Conservation (phyloP, 2,113 vertebrate genomes). For the Coptodon rendalli region DNA sequence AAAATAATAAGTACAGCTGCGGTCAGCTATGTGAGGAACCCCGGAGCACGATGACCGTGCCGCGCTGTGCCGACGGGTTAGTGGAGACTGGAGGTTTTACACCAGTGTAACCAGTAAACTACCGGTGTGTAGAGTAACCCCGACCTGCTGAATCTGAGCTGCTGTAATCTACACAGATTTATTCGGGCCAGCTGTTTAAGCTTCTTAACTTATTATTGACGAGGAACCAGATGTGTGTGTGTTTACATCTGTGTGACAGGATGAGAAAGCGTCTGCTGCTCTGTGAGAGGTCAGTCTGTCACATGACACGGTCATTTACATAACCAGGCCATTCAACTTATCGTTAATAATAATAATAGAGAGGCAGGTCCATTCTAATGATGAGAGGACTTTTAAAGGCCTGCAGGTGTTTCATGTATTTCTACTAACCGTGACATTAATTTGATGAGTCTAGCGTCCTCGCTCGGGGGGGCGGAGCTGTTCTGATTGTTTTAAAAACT, state of each 20-base stretch:
- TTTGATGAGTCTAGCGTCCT: neutral
- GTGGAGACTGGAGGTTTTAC: neutral
- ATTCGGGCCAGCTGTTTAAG: neutral
- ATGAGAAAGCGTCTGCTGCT: neutral
- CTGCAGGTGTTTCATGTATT: neutral
- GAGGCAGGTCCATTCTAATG: neutral
- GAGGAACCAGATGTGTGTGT: rapidly evolving
- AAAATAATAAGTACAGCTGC: neutral
- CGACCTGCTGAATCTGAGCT: neutral
- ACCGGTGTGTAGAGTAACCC: neutral
- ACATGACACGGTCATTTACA: neutral
- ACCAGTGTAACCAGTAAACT: neutral
- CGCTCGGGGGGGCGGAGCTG: neutral
- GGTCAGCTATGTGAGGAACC: neutral
- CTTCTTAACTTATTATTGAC: neutral
- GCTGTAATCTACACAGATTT: neutral
- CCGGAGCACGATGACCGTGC: neutral
- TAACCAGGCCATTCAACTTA: neutral
- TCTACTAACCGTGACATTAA: neutral
- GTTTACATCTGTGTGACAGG: rapidly evolving
- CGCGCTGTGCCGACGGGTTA: neutral
- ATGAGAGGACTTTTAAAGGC: neutral
- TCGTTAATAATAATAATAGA: neutral
- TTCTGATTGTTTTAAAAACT: neutral
- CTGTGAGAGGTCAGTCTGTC: neutral